These are phyloP conservation scores for Pteronura brasiliensis DNA, from an alignment of 2,113 vertebrate species.

Conservation along the genomic window DNA sequence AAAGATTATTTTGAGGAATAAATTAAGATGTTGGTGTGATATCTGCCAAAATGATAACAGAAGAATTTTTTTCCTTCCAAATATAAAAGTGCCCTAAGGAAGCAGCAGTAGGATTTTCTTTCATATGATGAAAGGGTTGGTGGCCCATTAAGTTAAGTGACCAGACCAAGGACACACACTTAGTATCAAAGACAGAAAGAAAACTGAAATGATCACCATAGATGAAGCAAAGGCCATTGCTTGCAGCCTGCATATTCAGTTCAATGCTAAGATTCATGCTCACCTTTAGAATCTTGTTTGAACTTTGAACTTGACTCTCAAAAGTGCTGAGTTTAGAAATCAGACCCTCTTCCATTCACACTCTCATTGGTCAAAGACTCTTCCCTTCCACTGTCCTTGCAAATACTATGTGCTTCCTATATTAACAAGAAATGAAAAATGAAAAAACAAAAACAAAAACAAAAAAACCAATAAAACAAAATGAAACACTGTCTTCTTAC, in stretches of 20 bases:
- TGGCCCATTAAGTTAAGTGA: slow-evolving; percentile 2
- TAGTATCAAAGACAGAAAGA: not conserved
- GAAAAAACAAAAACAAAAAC: too few relatives aligned
- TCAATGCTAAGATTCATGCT: not conserved
- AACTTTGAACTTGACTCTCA: slow-evolving; percentile 42
- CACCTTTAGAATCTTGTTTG: not conserved
- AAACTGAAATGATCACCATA: not conserved
- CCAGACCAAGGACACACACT: not conserved
- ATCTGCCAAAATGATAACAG: not conserved
- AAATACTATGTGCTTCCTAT: not conserved
- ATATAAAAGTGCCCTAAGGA: not conserved
- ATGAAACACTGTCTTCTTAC: not conserved
- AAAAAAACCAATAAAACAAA: not conserved
- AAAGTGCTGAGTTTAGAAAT: slow-evolving; percentile 33
- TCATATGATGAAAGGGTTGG: not conserved
- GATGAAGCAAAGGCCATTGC: slow-evolving; percentile 26
- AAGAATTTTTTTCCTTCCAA: not conserved
- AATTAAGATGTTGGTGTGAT: not conserved
- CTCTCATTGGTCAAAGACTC: slow-evolving; percentile 16
- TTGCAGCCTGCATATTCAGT: not conserved
- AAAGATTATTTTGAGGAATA: slow-evolving; percentile 44
- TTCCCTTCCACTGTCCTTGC: not conserved
- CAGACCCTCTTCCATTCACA: not conserved
- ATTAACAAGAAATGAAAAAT: not conserved
- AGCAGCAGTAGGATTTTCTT: not conserved